phyloP scores from a whole-genome alignment of 2,113 vertebrate species.

The Leucopsar rothschildi region DNA sequence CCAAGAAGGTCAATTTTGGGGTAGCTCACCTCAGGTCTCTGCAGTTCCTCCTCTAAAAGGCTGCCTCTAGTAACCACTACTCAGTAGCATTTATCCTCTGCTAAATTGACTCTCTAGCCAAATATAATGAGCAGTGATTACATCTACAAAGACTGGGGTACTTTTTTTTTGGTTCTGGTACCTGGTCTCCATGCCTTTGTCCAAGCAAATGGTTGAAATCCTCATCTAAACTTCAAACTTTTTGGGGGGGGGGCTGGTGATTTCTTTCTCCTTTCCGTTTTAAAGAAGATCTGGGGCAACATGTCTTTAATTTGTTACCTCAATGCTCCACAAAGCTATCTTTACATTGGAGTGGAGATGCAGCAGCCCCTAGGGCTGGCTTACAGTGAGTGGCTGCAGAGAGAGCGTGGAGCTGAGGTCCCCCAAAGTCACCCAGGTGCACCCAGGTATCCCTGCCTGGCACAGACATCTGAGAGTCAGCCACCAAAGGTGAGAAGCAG shows the following conservation, averaged over 20 bases:
- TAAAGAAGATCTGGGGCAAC: not conserved
- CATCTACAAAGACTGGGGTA: not conserved
- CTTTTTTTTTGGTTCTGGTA: not conserved
- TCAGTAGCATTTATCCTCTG: not conserved
- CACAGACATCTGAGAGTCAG: not conserved
- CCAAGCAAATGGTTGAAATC: not conserved
- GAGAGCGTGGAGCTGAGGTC: fast-evolving
- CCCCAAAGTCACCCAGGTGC: not conserved
- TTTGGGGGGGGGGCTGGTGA: fast-evolving
- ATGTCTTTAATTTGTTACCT: constrained; percentile 13
- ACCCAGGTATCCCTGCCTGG: not conserved
- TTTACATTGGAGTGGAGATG: not conserved
- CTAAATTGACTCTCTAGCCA: not conserved
- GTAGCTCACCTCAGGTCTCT: not conserved
- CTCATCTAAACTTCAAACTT: not conserved
- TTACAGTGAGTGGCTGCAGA: not conserved
- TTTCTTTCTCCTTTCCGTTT: not conserved
- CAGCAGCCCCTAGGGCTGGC: not conserved
- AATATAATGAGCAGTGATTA: not conserved
- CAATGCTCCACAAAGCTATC: not conserved
- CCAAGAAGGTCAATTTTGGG: not conserved
- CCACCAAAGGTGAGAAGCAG: fast-evolving
- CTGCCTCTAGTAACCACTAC: not conserved
- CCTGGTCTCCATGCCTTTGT: not conserved
- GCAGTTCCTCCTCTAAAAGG: not conserved